Base-by-base conservation (phyloP, 2,113 vertebrate genomes). In the Hyaena hyaena region DNA sequence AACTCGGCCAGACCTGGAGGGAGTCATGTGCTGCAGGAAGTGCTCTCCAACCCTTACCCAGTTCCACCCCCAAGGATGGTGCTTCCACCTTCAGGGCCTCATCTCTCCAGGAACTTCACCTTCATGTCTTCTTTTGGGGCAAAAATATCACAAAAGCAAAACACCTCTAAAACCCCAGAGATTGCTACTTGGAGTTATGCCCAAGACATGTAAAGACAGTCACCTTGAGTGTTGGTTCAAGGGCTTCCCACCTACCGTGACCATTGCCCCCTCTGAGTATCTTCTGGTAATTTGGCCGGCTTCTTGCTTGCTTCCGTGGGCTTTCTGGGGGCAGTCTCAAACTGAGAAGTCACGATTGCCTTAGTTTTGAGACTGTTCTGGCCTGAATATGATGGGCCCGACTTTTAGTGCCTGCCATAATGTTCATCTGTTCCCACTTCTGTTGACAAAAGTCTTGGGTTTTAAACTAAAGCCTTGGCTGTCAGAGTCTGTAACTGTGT, bases 261-360 rank as follows among this genome's bases (percentile, higher is more conserved):
- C 50, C 1, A 1, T 35, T 61, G 81, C 69, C 83, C 90, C 33
- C 7, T 48, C 91, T 35, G 88, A 90, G 50, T 77, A 43, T 33
- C 95, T 50, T 26, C 17, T n/a, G 50, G 68, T 91, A 95, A 80
- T 94, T 43, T 28, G 53, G 63, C 91, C 31, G 12, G 48, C 69
- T 71, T 43, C 85, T 28, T 79, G 33, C 97, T 92, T 53, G 92
- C 90, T 69, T 96, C 89, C 0, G 0, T 24, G 95, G 69, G 55
- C 89, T 93, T 87, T 48, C 85, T 80, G 35, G 71, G 80, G 66
- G 19, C 10, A 8, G 35, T 35, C 77, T 97, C 31, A 17, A 53
- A 74, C 90, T 45, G 66, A 95, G 95, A 94, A 66, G 33, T 35
- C 93, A 85, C 76, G 21, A 28, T 74, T 95, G 96, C 96, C 96